Conservation (phyloP, 2,113 vertebrate species). For the Tamias sibiricus region DNA sequence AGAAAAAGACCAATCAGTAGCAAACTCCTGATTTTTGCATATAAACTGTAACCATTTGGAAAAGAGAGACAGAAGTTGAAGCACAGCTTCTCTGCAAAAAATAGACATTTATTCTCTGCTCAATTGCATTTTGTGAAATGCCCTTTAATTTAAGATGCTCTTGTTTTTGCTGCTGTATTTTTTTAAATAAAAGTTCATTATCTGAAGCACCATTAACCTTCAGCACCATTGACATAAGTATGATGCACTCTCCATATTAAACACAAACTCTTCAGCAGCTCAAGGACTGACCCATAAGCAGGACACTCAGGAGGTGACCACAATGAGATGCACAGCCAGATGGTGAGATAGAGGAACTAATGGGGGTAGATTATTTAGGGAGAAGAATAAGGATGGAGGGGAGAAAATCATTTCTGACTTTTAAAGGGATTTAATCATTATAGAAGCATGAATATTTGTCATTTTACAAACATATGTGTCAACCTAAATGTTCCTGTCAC, state of each 20-base stretch:
- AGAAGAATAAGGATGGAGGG: background rate
- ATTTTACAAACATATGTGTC: background rate
- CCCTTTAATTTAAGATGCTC: background rate
- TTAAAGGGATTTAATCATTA: constrained; percentile 41
- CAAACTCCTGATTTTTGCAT: constrained; percentile 10
- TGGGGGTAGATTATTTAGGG: background rate
- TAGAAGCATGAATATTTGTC: constrained; percentile 23
- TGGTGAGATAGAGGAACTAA: background rate
- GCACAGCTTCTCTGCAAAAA: constrained; percentile 19
- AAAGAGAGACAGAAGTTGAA: constrained; percentile 27
- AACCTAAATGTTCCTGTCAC: background rate
- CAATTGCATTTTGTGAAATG: constrained; percentile 1
- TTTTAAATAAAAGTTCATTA: constrained; percentile 66
- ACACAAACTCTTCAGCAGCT: background rate
- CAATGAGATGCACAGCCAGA: background rate
- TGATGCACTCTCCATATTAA: background rate
- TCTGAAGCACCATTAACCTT: constrained; percentile 46
- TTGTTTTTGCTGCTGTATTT: constrained; percentile 25
- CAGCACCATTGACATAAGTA: background rate
- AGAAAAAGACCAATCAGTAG: background rate
- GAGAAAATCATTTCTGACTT: background rate
- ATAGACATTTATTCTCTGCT: constrained; percentile 33
- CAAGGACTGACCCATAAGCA: constrained; percentile 23
- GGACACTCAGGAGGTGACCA: constrained; percentile 24
- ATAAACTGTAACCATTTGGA: background rate